phyloP scores from a whole-genome alignment of 2,113 vertebrate species.

The Pseudonaja textilis region DNA sequence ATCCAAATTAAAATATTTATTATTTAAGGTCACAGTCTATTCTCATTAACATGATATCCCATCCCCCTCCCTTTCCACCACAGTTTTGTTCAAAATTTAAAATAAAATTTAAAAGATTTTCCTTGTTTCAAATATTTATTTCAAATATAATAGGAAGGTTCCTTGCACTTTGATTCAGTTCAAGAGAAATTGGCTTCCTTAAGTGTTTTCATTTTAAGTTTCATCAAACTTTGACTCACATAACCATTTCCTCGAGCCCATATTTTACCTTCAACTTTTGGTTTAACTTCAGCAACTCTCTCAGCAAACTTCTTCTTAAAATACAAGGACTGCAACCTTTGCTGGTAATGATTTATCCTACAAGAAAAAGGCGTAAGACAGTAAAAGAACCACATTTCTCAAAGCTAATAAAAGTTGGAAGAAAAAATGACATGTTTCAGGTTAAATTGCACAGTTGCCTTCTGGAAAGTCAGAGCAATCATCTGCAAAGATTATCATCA shows the following conservation, averaged over 20 bases:
- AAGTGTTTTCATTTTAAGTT: background rate
- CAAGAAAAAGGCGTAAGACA: conserved; percentile 20
- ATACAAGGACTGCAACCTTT: conserved; percentile 93
- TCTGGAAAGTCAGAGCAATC: background rate
- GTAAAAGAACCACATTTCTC: background rate
- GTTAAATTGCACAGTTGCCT: background rate
- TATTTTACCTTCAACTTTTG: conserved; percentile 92
- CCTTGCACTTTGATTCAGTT: background rate
- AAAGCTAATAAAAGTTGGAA: background rate
- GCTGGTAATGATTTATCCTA: conserved; percentile 99
- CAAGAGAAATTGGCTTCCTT: background rate
- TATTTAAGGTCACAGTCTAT: background rate
- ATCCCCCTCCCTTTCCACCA: background rate
- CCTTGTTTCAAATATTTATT: background rate
- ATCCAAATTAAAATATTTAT: background rate
- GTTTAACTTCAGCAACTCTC: conserved; percentile 95
- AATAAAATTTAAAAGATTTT: background rate
- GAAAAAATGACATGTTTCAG: background rate
- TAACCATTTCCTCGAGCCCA: background rate
- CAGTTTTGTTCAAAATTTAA: background rate
- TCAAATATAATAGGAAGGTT: background rate
- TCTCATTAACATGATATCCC: background rate
- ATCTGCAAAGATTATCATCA: background rate
- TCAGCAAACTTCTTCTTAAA: conserved; percentile 99
- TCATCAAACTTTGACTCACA: background rate